These are phyloP conservation scores for Sylvietta virens DNA, from an alignment of 2,113 vertebrate species.

Conservation along the genomic window DNA sequence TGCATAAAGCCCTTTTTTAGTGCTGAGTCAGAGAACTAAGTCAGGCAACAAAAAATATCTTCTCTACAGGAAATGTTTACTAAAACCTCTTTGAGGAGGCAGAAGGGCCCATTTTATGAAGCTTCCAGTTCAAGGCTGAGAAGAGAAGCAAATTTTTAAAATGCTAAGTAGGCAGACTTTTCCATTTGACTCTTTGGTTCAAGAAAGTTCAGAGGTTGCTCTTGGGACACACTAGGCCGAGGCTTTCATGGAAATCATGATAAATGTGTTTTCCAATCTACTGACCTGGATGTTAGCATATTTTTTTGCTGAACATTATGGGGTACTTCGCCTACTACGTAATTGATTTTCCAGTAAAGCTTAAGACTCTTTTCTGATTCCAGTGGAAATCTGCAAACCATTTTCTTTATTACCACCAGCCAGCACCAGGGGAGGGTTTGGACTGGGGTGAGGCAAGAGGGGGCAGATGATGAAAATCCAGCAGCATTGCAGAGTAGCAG, in stretches of 20 bases:
- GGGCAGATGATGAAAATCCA: conserved; percentile 37
- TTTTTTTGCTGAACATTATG: conserved; percentile 63
- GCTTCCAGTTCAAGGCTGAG: background rate
- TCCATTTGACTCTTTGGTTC: conserved; percentile 5
- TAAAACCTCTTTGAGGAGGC: background rate
- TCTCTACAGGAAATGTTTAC: background rate
- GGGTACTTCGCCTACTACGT: conserved; percentile 4
- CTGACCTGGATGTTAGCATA: conserved; percentile 54
- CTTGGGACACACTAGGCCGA: background rate
- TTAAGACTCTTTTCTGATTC: conserved; percentile 33
- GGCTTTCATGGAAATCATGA: conserved; percentile 41
- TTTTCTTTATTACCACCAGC: conserved; percentile 1
- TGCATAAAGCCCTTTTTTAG: background rate
- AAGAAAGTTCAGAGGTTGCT: conserved; percentile 51
- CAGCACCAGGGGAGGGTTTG: background rate
- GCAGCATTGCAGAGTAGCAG: background rate
- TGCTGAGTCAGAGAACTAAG: background rate
- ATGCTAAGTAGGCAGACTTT: conserved; percentile 28
- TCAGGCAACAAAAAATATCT: background rate
- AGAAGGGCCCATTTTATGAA: background rate
- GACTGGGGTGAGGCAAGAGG: background rate
- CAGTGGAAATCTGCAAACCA: conserved; percentile 9
- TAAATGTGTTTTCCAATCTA: conserved; percentile 64
- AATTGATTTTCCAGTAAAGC: conserved; percentile 69
- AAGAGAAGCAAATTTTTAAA: background rate